These are phyloP conservation scores for Cynopterus sphinx DNA, from an alignment of 2,797 vertebrate species.

Conservation along the genomic window DNA sequence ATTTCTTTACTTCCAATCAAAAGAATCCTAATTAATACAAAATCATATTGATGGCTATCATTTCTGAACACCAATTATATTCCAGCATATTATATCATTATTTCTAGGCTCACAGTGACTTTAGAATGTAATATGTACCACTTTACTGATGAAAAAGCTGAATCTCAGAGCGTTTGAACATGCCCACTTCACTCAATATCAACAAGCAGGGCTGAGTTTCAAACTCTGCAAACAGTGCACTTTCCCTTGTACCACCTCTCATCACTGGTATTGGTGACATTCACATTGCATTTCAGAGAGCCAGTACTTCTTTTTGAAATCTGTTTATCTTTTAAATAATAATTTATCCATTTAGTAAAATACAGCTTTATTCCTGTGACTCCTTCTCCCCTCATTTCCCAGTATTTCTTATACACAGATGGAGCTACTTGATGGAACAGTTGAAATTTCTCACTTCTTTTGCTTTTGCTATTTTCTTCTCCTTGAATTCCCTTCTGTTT, in stretches of 20 bases:
- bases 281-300: neutral
- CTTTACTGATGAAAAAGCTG: neutral
- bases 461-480: neutral
- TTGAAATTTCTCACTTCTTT: neutral
- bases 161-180: neutral
- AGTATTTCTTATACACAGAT: neutral
- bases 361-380: neutral
- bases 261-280: neutral
- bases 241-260: neutral
- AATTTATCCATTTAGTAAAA: neutral
- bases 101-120: neutral
- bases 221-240: neutral
- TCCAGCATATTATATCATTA: neutral
- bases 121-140: neutral
- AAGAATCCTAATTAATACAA: neutral
- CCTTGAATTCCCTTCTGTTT: neutral
- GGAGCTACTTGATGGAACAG: neutral
- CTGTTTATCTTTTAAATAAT: neutral
- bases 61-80: neutral
- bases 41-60: neutral
- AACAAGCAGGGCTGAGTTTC: neutral
- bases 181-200: neutral
- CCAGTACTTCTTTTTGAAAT: neutral
- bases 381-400: neutral
- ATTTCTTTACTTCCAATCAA: neutral